Conservation (phyloP, 2,888 invertebrate species). For the Drosophila merina region DNA sequence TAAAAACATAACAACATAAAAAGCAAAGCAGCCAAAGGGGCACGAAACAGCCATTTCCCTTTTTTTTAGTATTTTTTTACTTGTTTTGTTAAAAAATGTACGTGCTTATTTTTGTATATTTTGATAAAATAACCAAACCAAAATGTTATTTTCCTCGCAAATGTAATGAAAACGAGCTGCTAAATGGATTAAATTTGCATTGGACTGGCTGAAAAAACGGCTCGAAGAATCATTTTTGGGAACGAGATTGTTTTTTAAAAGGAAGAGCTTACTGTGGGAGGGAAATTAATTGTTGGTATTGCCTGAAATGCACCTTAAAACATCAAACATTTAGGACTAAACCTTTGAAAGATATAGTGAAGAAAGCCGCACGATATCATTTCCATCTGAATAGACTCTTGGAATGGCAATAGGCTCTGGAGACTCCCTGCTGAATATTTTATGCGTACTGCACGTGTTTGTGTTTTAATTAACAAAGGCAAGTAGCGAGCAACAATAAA, state of each 20-base stretch:
- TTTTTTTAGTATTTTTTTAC: constrained; percentile 19
- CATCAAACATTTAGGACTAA: neutral
- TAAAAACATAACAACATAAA: constrained; percentile 42
- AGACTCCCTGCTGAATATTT: constrained; percentile 64
- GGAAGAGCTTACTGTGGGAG: neutral
- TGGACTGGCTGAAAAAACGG: neutral
- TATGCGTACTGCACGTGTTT: constrained; percentile 77
- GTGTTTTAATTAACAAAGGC: constrained; percentile 78
- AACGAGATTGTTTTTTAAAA: neutral
- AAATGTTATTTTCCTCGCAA: constrained; percentile 60
- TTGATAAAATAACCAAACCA: constrained; percentile 49
- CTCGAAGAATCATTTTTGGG: neutral
- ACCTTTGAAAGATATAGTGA: neutral
- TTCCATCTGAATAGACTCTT: constrained; percentile 7
- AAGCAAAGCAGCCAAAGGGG: constrained; percentile 45
- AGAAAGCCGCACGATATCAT: constrained; percentile 39
- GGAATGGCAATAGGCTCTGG: constrained; percentile 13
- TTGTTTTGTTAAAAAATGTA: constrained; percentile 6
- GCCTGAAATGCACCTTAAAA: too few species aligned
- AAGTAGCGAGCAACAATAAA: constrained; percentile 72
- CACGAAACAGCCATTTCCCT: constrained; percentile 43
- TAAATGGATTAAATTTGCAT: constrained; percentile 78
- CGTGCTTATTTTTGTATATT: constrained; percentile 25
- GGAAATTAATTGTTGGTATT: too few species aligned
- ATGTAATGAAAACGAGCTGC: constrained; percentile 77